phyloP scores from a whole-genome alignment of 2,888 invertebrate species.

The Standfussiana lucernea region DNA sequence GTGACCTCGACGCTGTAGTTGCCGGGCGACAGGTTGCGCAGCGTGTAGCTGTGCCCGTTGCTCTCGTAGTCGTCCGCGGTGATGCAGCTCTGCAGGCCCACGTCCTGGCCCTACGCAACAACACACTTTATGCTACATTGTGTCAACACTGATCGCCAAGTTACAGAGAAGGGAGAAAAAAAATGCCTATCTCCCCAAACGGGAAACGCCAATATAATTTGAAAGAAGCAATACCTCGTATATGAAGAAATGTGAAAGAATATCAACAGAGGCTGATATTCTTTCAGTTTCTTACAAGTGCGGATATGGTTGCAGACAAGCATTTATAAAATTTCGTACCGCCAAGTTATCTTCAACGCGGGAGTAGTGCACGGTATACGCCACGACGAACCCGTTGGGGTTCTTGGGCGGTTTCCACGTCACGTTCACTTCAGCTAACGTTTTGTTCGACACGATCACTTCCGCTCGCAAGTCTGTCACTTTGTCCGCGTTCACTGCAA shows the following conservation, averaged over 20 bases:
- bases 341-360: constrained; percentile 90
- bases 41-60: constrained; percentile 85
- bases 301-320: background rate
- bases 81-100: constrained; percentile 92
- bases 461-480: constrained; percentile 89
- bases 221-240: background rate
- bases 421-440: constrained; percentile 91
- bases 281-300: background rate
- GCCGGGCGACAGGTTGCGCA: constrained; percentile 93
- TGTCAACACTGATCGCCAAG: too few species aligned
- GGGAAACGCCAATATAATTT: background rate
- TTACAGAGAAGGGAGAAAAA: too few species aligned
- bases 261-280: background rate
- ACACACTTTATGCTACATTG: background rate
- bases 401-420: constrained; percentile 95
- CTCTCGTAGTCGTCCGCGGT: constrained; percentile 91
- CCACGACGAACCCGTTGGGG: constrained; percentile 97
- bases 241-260: background rate
- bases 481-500: constrained; percentile 92
- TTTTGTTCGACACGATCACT: constrained; percentile 84
- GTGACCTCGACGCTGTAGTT: constrained; percentile 95
- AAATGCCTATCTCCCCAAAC: background rate
- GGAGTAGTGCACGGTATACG: constrained; percentile 95
- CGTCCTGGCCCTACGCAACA: constrained; percentile 84
- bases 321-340: constrained; percentile 65